These are phyloP conservation scores for Rhabdomys dilectus DNA, from an alignment of 2,113 vertebrate genomes.

Conservation along the genomic window DNA sequence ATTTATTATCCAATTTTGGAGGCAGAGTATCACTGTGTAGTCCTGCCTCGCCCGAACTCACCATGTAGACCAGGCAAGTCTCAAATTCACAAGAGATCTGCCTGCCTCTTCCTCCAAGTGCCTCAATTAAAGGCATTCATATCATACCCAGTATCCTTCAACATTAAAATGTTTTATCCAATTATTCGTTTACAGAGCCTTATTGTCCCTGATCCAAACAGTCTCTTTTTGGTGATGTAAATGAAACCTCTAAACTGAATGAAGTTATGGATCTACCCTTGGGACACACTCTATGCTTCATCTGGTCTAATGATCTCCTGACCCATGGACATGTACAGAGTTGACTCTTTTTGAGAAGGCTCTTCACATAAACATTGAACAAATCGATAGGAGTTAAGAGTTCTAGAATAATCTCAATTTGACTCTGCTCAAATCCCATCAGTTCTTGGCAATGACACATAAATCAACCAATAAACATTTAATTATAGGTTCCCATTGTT, in stretches of 20 bases:
- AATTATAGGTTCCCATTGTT: not conserved
- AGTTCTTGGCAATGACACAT: conserved; percentile 24
- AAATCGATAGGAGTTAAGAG: conserved; percentile 6
- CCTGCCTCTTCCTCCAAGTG: not conserved
- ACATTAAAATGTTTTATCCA: not conserved
- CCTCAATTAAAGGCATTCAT: not conserved
- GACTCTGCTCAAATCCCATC: not conserved
- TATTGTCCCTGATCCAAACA: not conserved
- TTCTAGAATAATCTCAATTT: not conserved
- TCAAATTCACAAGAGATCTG: not conserved
- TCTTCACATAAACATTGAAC: not conserved
- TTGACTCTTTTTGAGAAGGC: not conserved
- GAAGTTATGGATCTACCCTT: not conserved
- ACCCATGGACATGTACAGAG: not conserved
- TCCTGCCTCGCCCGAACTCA: not conserved
- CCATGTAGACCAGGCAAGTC: not conserved
- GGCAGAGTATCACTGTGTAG: not conserved
- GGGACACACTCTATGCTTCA: not conserved
- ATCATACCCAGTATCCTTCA: not conserved
- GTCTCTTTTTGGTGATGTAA: not conserved
- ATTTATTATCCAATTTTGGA: conserved; percentile 27
- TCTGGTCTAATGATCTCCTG: not conserved
- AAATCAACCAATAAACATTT: conserved; percentile 39
- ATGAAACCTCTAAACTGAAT: conserved; percentile 2
- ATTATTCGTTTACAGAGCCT: conserved; percentile 14